phyloP scores from a whole-genome alignment of 2,888 invertebrate species.

The Herminia tarsipennalis region DNA sequence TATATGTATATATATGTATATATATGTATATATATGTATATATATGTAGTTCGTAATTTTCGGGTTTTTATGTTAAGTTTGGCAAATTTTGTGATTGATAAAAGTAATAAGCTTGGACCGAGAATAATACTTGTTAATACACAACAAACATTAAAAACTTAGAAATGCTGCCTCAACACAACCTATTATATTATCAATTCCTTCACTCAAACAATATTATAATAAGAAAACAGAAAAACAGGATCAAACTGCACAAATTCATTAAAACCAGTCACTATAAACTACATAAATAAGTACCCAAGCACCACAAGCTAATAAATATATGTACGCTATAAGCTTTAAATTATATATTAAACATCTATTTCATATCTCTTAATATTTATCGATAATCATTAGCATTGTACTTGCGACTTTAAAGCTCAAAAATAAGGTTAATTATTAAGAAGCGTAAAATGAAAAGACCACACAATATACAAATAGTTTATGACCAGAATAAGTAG shows the following conservation, averaged over 20 bases:
- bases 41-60: no score
- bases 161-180: slow-evolving; percentile 6
- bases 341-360: slow-evolving; percentile 72
- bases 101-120: no score
- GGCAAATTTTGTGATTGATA: no score
- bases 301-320: slow-evolving; percentile 79
- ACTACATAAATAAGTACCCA: slow-evolving; percentile 74
- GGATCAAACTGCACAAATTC: slow-evolving; percentile 8
- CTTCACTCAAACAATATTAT: no score
- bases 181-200: no score
- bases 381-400: slow-evolving; percentile 64
- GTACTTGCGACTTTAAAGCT: slow-evolving; percentile 82
- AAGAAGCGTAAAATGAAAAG: slow-evolving; percentile 51
- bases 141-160: slow-evolving; percentile 1
- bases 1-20: no score
- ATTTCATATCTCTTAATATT: slow-evolving; percentile 58
- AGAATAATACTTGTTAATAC: neutral
- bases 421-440: slow-evolving; percentile 60
- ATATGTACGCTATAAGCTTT: slow-evolving; percentile 62
- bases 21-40: no score
- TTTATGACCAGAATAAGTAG: slow-evolving; percentile 37
- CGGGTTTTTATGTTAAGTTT: no score
- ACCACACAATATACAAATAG: slow-evolving; percentile 44
- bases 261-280: slow-evolving; percentile 59
- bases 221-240: no score